These are phyloP conservation scores for Monopterus albus DNA, from an alignment of 2,113 vertebrate species.

Conservation along the genomic window DNA sequence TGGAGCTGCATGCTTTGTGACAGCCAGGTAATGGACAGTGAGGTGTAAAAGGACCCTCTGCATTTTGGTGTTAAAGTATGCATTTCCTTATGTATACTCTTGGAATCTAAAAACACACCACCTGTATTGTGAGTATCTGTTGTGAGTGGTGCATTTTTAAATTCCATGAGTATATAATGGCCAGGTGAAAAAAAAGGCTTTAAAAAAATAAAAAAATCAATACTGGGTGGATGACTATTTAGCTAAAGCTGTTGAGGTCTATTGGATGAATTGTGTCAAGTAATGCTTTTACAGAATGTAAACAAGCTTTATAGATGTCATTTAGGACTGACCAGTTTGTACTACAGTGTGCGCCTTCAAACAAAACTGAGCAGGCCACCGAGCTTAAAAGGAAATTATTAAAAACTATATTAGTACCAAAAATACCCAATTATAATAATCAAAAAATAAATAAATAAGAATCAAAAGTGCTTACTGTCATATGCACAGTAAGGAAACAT, in stretches of 20 bases:
- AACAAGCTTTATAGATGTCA: neutral
- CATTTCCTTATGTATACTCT: too few relatives aligned
- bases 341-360: neutral
- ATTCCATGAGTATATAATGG: too few relatives aligned
- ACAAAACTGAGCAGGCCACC: neutral
- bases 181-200: neutral
- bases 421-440: constrained; percentile 4
- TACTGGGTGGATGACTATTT: neutral
- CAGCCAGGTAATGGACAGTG: too few relatives aligned
- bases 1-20: too few relatives aligned
- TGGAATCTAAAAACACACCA: too few relatives aligned
- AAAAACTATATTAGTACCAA: constrained; percentile 26
- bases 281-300: neutral
- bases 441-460: too few relatives aligned
- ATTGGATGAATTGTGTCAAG: neutral
- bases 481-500: too few relatives aligned
- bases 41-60: too few relatives aligned
- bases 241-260: neutral
- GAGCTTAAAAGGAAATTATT: constrained; percentile 11
- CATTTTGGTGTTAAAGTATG: too few relatives aligned
- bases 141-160: too few relatives aligned
- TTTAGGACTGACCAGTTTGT: neutral
- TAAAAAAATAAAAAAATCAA: neutral
- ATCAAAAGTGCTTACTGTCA: too few relatives aligned
- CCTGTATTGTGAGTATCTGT: too few relatives aligned